phyloP scores from a whole-genome alignment of 2,113 vertebrate species.

The Suncus etruscus region DNA sequence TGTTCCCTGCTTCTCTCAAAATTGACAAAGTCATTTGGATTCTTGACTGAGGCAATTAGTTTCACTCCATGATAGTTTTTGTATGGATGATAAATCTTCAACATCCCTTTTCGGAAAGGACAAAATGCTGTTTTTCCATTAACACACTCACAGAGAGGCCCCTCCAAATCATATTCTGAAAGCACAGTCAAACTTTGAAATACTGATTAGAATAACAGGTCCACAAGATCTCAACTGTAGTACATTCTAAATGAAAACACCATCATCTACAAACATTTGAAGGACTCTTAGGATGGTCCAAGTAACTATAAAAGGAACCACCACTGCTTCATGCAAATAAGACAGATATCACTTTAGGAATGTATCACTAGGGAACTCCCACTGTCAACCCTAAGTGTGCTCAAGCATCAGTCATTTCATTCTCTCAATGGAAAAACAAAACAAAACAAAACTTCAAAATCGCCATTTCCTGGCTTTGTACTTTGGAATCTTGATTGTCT shows the following conservation, averaged over 20 bases:
- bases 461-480: conserved; percentile 12
- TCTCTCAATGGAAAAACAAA: neutral
- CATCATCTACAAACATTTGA: conserved; percentile 12
- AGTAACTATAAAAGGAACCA: neutral
- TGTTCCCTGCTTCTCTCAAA: conserved; percentile 41
- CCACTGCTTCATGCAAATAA: neutral
- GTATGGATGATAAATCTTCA: conserved; percentile 23
- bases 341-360: conserved; percentile 15
- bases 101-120: conserved; percentile 25
- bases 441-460: conserved; percentile 8
- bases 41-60: conserved; percentile 63
- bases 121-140: conserved; percentile 8
- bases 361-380: neutral
- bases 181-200: conserved; percentile 42
- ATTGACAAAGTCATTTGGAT: conserved; percentile 62
- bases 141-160: neutral
- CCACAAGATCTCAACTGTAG: neutral
- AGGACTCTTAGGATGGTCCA: neutral
- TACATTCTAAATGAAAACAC: conserved; percentile 30
- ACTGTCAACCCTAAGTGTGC: neutral
- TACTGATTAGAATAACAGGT: conserved; percentile 17
- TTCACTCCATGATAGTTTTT: conserved; percentile 42
- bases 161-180: neutral
- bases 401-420: neutral
- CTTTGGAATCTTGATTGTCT: neutral